These are phyloP conservation scores for Bellardia bayeri DNA, from an alignment of 2,888 invertebrate species.

Conservation along the genomic window DNA sequence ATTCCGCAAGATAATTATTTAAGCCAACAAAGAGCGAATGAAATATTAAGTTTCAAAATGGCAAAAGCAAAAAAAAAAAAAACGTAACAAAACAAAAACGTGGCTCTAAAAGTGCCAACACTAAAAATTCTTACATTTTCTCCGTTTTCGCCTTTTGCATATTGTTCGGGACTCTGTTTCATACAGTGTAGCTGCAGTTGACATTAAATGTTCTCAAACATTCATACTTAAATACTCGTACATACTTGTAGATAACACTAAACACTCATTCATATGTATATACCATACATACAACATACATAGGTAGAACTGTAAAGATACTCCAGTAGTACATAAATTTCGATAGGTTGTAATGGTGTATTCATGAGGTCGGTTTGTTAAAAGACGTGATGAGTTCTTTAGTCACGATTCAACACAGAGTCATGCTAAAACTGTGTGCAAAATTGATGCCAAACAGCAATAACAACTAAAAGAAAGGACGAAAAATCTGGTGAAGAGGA, in stretches of 20 bases:
- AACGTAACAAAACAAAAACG: not conserved
- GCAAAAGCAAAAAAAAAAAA: slow-evolving; percentile 8
- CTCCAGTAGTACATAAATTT: slow-evolving; percentile 51
- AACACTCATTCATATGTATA: not conserved
- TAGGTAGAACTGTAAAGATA: slow-evolving; percentile 12
- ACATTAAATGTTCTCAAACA: slow-evolving; percentile 22
- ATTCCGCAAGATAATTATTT: slow-evolving; percentile 73
- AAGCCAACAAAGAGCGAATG: slow-evolving; percentile 67
- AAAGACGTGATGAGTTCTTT: slow-evolving; percentile 62
- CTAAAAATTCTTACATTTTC: slow-evolving; percentile 15
- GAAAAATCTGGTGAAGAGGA: not conserved
- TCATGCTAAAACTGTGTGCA: slow-evolving; percentile 20
- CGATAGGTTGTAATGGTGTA: slow-evolving; percentile 65
- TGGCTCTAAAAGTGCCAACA: slow-evolving; percentile 47
- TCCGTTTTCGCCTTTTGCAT: not conserved
- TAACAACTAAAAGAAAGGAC: not conserved
- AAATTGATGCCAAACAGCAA: slow-evolving; percentile 43
- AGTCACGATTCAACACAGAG: slow-evolving; percentile 63
- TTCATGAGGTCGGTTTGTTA: slow-evolving; percentile 61
- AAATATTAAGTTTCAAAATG: slow-evolving; percentile 66
- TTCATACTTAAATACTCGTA: not conserved
- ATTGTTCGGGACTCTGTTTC: slow-evolving; percentile 7
- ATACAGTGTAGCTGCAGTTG: slow-evolving; percentile 36
- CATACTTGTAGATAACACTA: not conserved
- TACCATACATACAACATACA: not conserved